Conservation (phyloP, 2,797 vertebrate species). For the Myotis pilosus region DNA sequence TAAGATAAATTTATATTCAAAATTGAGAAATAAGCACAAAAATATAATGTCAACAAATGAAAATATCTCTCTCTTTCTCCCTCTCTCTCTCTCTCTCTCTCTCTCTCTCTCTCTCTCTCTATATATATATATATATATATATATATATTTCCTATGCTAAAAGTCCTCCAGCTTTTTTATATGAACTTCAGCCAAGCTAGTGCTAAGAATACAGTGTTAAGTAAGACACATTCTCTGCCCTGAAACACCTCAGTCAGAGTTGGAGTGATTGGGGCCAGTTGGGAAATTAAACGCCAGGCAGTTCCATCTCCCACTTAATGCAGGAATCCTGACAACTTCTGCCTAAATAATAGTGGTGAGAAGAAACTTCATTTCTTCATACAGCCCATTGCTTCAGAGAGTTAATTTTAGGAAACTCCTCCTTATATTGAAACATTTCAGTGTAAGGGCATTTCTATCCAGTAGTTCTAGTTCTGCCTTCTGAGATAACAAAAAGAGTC, state of each 20-base stretch:
- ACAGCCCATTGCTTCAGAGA: neutral
- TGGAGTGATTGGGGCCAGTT: neutral
- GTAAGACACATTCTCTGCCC: neutral
- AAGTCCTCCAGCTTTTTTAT: neutral
- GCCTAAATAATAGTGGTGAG: neutral
- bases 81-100: too few species aligned
- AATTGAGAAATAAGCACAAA: constrained; percentile 54
- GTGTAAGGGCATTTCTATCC: neutral
- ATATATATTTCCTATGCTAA: constrained; percentile 16
- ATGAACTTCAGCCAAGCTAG: neutral
- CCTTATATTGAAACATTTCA: neutral
- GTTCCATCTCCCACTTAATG: neutral
- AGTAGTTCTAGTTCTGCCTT: neutral
- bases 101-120: too few species aligned
- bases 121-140: neutral
- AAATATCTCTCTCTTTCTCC: neutral
- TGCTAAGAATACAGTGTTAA: neutral
- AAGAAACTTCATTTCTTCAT: constrained; percentile 4
- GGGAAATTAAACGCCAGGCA: neutral
- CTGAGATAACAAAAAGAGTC: neutral
- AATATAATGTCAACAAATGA: neutral
- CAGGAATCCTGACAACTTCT: neutral
- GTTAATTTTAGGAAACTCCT: constrained; percentile 7
- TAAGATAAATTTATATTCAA: constrained; percentile 46
- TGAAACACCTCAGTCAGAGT: neutral